phyloP scores from a whole-genome alignment of 2,888 invertebrate species.

The Apamea monoglypha region DNA sequence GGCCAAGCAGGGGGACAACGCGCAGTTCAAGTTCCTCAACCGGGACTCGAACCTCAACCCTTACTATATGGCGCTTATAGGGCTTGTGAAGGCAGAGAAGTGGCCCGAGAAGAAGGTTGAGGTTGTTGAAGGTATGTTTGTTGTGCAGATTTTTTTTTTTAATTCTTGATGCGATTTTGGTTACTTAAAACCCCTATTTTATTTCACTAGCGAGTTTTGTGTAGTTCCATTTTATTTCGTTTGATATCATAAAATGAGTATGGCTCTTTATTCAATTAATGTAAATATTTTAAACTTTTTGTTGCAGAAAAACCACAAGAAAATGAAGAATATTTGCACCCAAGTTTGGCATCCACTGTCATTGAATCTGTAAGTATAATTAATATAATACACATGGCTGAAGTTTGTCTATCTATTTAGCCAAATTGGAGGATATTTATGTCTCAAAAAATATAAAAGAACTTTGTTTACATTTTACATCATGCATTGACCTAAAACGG shows the following conservation, averaged over 20 bases:
- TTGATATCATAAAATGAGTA: neutral
- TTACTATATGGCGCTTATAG: conserved; percentile 95
- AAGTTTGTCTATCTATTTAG: neutral
- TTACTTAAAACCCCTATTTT: neutral
- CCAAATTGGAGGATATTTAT: neutral
- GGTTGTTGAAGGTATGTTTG: conserved; percentile 77
- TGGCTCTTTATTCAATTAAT: neutral
- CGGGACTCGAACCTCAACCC: conserved; percentile 95
- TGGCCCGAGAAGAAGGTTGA: conserved; percentile 84
- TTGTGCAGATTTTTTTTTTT: neutral
- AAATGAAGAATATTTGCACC: conserved; percentile 94
- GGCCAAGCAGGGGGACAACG: conserved; percentile 98
- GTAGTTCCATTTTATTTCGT: neutral
- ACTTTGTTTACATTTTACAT: neutral
- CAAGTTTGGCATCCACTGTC: conserved; percentile 92
- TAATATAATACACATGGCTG: neutral
- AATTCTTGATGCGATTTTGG: neutral
- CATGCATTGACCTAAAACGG: neutral
- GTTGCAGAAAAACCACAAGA: conserved; percentile 89
- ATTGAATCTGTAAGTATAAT: conserved; percentile 92
- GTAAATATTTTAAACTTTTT: conserved; percentile 2
- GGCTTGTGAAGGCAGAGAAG: conserved; percentile 80
- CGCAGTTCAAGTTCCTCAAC: conserved; percentile 97
- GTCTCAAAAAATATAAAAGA: neutral
- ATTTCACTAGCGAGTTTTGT: neutral